phyloP scores from a whole-genome alignment of 1,140 invertebrate genomes.

The Melipona quadrifasciata region DNA sequence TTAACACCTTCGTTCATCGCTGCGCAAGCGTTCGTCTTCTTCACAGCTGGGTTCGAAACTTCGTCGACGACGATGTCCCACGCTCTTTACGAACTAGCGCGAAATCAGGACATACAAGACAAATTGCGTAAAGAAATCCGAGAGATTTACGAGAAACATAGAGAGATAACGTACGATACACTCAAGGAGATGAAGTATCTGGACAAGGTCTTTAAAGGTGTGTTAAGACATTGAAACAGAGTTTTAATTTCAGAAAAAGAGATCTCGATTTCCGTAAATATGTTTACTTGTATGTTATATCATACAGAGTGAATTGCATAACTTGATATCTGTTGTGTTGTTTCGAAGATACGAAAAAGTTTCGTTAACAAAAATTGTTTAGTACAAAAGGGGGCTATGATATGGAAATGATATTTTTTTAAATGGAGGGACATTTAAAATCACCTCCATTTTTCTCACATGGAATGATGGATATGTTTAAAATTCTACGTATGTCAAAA shows the following conservation, averaged over 20 bases:
- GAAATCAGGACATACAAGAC: constrained; percentile 67
- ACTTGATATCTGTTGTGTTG: too few relatives aligned
- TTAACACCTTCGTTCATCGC: constrained; percentile 7
- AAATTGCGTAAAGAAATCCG: constrained; percentile 72
- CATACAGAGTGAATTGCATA: too few relatives aligned
- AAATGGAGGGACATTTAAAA: too few relatives aligned
- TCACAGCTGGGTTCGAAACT: constrained; percentile 69
- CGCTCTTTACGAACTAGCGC: constrained; percentile 71
- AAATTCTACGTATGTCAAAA: too few relatives aligned
- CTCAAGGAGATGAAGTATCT: constrained; percentile 79
- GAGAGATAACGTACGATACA: constrained; percentile 73
- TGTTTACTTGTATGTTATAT: too few relatives aligned
- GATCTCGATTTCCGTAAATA: too few relatives aligned
- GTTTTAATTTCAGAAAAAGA: not conserved
- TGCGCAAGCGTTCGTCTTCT: constrained; percentile 66
- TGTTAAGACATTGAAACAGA: not conserved
- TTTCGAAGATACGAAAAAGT: too few relatives aligned
- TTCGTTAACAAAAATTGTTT: too few relatives aligned
- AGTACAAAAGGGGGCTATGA: too few relatives aligned
- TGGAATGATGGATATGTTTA: too few relatives aligned
- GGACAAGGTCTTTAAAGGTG: constrained; percentile 72
- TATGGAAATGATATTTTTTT: too few relatives aligned
- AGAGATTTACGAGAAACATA: constrained; percentile 42
- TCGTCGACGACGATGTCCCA: constrained; percentile 53
- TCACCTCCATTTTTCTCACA: too few relatives aligned